These are phyloP conservation scores for Catamblyrhynchus diadema DNA, from an alignment of 2,797 vertebrate genomes.

Conservation along the genomic window DNA sequence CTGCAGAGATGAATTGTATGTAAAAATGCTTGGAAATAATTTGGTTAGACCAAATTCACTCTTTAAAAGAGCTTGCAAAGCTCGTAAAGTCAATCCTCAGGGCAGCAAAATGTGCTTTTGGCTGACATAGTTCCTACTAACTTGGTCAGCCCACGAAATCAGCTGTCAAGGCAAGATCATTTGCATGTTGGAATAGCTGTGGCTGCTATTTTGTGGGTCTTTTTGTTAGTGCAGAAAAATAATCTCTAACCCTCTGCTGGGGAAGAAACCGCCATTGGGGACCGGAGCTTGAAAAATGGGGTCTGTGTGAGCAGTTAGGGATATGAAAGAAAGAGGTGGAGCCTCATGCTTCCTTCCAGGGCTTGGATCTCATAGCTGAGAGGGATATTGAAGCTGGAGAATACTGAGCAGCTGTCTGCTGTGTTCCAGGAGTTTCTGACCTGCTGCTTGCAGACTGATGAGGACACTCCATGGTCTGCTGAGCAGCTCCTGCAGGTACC, in stretches of 20 bases:
- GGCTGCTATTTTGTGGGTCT: neutral
- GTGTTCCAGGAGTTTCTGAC: conserved; percentile 87
- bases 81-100: neutral
- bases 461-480: conserved; percentile 84
- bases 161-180: neutral
- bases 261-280: neutral
- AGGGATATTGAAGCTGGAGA: conserved; percentile 84
- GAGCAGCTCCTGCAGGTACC: conserved; percentile 87
- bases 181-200: neutral
- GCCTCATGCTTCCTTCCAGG: too few relatives aligned
- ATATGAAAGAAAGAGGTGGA: neutral
- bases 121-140: neutral
- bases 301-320: neutral
- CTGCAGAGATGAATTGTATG: neutral
- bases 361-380: conserved; percentile 80
- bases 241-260: neutral
- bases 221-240: neutral
- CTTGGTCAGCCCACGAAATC: neutral
- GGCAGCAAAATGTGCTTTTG: neutral
- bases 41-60: neutral
- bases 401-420: conserved; percentile 80
- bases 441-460: conserved; percentile 85
- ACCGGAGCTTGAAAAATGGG: neutral
- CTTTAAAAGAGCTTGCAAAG: neutral
- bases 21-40: neutral